A percentile compares a stretch with the other conserved stretches of the same genome.
These are phyloP conservation scores for Garra rufa DNA, from an alignment of 2,113 vertebrate genomes.

Conservation along the genomic window DNA sequence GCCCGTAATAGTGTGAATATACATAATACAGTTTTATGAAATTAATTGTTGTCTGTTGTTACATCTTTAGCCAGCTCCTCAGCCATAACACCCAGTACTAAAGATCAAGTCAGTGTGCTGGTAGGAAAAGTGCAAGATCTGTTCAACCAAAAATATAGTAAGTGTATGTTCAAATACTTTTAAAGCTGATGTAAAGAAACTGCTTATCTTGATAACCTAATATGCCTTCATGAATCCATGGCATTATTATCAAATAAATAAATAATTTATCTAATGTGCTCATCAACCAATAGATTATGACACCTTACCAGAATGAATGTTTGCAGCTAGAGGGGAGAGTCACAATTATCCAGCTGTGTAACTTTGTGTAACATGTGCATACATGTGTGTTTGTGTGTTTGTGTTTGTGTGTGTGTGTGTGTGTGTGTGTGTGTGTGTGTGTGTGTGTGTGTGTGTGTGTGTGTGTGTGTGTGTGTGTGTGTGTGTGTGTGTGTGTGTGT, in stretches of 20 bases:
- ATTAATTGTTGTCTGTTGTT: not conserved
- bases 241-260: not conserved
- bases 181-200: not conserved
- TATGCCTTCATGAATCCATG: not conserved
- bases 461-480: too few species aligned
- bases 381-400: not conserved
- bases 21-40: not conserved
- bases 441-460: too few species aligned
- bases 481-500: too few species aligned
- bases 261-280: not conserved
- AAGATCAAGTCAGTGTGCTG: not conserved
- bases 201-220: not conserved
- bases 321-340: not conserved
- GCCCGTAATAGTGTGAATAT: not conserved
- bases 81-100: not conserved
- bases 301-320: not conserved
- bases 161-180: not conserved
- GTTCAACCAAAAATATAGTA: conserved; percentile 9
- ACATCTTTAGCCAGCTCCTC: not conserved
- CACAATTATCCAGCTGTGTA: not conserved
- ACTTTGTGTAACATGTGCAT: not conserved
- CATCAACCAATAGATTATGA: not conserved
- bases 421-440: too few species aligned
- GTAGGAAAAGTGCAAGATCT: not conserved
- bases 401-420: too few species aligned